phyloP scores from a whole-genome alignment of 2,113 vertebrate genomes.

The Anseranas semipalmata region DNA sequence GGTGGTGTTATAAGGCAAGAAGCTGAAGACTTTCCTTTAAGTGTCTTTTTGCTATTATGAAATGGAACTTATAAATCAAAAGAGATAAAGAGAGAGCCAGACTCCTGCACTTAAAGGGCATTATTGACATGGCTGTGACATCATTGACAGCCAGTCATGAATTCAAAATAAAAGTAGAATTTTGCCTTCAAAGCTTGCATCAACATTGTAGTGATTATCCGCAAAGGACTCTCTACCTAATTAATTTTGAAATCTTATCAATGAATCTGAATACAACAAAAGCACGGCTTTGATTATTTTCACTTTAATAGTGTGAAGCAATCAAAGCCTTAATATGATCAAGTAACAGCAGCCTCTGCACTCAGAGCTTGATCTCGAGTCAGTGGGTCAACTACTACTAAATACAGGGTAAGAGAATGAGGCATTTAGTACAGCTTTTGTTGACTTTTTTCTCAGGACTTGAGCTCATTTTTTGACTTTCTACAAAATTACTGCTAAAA shows the following conservation, averaged over 20 bases:
- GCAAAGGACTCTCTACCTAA: not conserved
- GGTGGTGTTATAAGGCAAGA: conserved; percentile 3
- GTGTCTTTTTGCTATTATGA: conserved; percentile 40
- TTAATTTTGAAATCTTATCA: conserved; percentile 8
- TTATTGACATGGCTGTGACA: conserved; percentile 10
- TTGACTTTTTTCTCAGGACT: not conserved
- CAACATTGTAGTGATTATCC: not conserved
- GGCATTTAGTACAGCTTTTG: not conserved
- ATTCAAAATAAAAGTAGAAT: not conserved
- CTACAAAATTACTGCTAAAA: not conserved
- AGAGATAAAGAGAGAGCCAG: not conserved
- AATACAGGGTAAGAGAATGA: not conserved
- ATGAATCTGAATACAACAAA: not conserved
- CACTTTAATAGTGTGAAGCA: not conserved
- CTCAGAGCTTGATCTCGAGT: not conserved
- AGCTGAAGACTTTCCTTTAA: conserved; percentile 1
- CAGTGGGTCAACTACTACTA: not conserved
- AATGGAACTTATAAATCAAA: conserved; percentile 55
- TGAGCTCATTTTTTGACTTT: not conserved
- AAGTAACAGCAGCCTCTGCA: not conserved
- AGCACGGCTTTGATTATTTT: not conserved
- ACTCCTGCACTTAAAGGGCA: conserved; percentile 13
- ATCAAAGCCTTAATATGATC: not conserved
- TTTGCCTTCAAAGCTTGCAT: not conserved
- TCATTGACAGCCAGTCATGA: conserved; percentile 11